Percentiles rank a stretch among this genome's conserved stretches.
Evolutionary conservation across 1,140 invertebrate genomes (phyloP).

Genomic region (Apis florea): DNA sequence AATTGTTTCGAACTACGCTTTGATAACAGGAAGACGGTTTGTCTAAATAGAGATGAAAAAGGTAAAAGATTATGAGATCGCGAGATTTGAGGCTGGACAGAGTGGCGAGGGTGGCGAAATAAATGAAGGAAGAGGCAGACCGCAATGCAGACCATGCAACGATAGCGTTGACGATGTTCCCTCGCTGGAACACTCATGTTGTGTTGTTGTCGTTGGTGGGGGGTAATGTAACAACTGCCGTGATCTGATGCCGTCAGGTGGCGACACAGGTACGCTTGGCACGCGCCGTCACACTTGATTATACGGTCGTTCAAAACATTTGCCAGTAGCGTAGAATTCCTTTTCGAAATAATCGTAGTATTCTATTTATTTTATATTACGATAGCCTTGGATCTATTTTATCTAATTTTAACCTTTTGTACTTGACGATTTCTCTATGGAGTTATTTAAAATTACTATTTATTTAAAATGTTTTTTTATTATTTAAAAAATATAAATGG

Average conservation of each 20-base stretch:
- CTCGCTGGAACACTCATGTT: slow-evolving; percentile 7
- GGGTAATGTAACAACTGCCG: slow-evolving; percentile 27
- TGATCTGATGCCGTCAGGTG: slow-evolving; percentile 53
- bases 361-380: neutral
- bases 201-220: slow-evolving; percentile 20
- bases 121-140: neutral
- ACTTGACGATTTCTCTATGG: too few relatives aligned
- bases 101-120: neutral
- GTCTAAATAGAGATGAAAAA: slow-evolving; percentile 8
- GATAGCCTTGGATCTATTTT: too few relatives aligned
- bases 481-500: too few relatives aligned
- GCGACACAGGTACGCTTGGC: slow-evolving; percentile 55
- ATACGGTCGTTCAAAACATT: slow-evolving; percentile 12
- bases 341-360: neutral
- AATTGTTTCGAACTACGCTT: neutral
- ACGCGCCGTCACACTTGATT: slow-evolving; percentile 51
- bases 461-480: too few relatives aligned
- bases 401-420: too few relatives aligned
- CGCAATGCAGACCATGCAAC: neutral
- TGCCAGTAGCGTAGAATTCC: slow-evolving; percentile 17
- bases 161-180: slow-evolving; percentile 15
- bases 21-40: neutral
- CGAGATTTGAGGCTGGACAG: neutral
- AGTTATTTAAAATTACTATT: too few relatives aligned
- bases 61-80: neutral